A percentile compares a stretch with the other conserved stretches of the same genome.
These are phyloP conservation scores for Hypomecis atomaria DNA, from an alignment of 2,888 invertebrate species.

Conservation along the genomic window DNA sequence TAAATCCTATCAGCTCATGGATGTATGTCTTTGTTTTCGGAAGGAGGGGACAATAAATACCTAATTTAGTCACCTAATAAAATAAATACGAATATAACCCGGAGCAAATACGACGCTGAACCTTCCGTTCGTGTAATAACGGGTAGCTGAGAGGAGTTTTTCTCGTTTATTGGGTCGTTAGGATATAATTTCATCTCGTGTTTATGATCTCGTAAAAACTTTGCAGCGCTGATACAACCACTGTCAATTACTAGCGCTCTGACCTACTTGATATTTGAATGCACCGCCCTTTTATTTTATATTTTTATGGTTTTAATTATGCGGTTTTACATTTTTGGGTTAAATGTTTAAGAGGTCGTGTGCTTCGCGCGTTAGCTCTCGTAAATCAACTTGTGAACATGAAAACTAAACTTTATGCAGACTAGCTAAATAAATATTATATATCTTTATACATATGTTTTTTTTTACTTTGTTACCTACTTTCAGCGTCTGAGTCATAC, in stretches of 20 bases:
- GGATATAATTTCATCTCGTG: constrained; percentile 83
- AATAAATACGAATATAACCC: constrained; percentile 58
- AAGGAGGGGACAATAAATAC: constrained; percentile 40
- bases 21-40: constrained; percentile 35
- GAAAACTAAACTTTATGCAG: too few species aligned
- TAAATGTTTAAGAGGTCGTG: background rate
- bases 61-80: constrained; percentile 55
- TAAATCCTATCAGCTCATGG: constrained; percentile 24
- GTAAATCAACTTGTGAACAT: too few species aligned
- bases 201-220: constrained; percentile 80
- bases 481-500: too few species aligned
- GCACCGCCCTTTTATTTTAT: constrained; percentile 17
- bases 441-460: too few species aligned
- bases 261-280: constrained; percentile 49
- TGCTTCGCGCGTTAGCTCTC: too few species aligned
- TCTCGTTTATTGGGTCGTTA: constrained; percentile 81
- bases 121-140: constrained; percentile 73
- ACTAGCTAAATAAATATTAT: too few species aligned
- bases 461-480: too few species aligned
- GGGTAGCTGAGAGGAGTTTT: constrained; percentile 73
- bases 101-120: constrained; percentile 61
- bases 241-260: constrained; percentile 67
- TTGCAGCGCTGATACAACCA: constrained; percentile 76
- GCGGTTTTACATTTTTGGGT: constrained; percentile 11
- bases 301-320: constrained; percentile 20